phyloP scores from a whole-genome alignment of 2,888 invertebrate genomes.

The Aelia acuminata region DNA sequence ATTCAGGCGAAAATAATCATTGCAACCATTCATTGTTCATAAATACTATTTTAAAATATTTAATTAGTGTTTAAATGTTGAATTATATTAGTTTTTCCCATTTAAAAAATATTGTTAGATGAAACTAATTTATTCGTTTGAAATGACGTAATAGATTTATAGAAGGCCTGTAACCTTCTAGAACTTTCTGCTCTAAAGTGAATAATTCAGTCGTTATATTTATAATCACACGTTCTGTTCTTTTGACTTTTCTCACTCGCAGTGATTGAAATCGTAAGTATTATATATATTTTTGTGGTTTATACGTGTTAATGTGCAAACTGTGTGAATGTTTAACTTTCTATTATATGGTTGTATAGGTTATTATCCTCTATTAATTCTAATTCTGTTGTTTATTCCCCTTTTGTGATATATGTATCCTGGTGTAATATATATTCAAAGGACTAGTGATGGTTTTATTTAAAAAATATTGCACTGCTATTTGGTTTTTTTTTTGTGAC shows the following conservation, averaged over 20 bases:
- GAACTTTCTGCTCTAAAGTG: constrained; percentile 51
- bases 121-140: constrained; percentile 28
- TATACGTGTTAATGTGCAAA: background rate
- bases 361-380: background rate
- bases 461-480: background rate
- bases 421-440: background rate
- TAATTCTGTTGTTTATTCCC: background rate
- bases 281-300: background rate
- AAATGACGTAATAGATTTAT: constrained; percentile 54
- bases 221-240: background rate
- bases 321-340: background rate
- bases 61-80: background rate
- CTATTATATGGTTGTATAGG: background rate
- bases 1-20: background rate
- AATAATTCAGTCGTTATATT: constrained; percentile 36
- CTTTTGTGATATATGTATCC: background rate
- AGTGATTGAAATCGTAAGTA: constrained; percentile 2
- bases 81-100: background rate
- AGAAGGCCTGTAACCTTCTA: constrained; percentile 55
- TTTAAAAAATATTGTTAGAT: background rate
- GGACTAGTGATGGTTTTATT: background rate
- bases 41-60: background rate
- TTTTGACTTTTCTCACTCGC: background rate
- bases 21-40: background rate
- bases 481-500: background rate